Evolutionary conservation across 1,140 invertebrate species (phyloP).

Genomic region (Lysiphlebus fabarum): DNA sequence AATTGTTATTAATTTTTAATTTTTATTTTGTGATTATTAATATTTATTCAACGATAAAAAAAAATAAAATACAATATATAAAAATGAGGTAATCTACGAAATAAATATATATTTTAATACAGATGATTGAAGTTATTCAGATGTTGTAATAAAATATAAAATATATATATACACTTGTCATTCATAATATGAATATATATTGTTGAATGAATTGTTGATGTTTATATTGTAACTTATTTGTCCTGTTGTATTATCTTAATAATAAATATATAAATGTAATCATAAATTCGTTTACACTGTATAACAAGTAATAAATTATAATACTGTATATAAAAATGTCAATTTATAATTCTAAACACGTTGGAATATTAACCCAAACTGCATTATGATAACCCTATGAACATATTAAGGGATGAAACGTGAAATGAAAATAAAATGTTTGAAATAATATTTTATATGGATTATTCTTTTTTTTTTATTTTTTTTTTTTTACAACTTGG

Average conservation of each 20-base stretch:
- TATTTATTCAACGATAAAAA: too few species aligned
- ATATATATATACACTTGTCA: too few species aligned
- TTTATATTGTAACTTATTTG: not conserved
- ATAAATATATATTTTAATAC: too few species aligned
- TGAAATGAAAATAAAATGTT: not conserved
- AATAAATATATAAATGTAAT: slow-evolving; percentile 32
- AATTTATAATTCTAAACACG: slow-evolving; percentile 36
- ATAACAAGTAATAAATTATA: slow-evolving; percentile 25
- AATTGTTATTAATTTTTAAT: too few species aligned
- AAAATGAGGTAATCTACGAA: too few species aligned
- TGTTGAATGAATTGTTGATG: not conserved
- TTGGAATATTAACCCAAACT: slow-evolving; percentile 42
- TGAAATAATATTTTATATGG: not conserved
- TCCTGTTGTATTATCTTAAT: slow-evolving; percentile 11
- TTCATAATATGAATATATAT: not conserved
- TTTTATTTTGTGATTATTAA: too few species aligned
- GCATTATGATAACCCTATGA: slow-evolving; percentile 22
- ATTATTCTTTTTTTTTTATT: too few species aligned
- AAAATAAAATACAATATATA: too few species aligned
- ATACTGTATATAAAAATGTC: slow-evolving; percentile 22
- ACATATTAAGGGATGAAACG: slow-evolving; percentile 11
- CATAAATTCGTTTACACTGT: slow-evolving; percentile 27
- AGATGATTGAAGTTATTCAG: too few species aligned
- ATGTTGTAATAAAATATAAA: too few species aligned
- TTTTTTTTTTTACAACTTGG: too few species aligned